Base-by-base conservation (phyloP, 37 sponge, comb jelly and placozoan genomes). In the Ianthella basta region DNA sequence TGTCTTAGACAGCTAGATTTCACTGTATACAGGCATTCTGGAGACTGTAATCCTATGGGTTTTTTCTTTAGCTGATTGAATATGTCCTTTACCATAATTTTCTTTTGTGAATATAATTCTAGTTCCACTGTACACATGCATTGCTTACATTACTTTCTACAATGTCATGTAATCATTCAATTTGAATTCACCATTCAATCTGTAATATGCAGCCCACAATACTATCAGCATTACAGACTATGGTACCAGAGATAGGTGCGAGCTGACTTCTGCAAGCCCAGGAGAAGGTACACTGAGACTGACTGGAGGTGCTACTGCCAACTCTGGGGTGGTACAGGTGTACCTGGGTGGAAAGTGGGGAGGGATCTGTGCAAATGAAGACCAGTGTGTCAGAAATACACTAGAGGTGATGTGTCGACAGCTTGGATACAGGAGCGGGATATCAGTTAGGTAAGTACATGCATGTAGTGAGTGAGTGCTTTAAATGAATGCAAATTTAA, bases 201-300 rank as follows among this genome's bases (percentile, higher is more conserved):
- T 44, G 50, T 44, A 44, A 10, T 44, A 44, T 44, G 50, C 50
- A 44, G 50, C 50, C 50, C 50, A 44, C 8, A 8, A 44, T 8
- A 8, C 50, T n/a, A n/a, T 44, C 50, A 44, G 50, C 50, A 8
- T 44, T 44, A 44, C 6, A 44, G 50, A 44, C 50, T 44, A 44
- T 44, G 50, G 50, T 8, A 44, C 50, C 50, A 44, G 8, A 8
- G 50, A 44, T 44, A 44, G 50, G 8, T 44, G 78, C 40, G 54
- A 75, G 54, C 0, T 40, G 54, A 41, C 50, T 41, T 75, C 78
- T 10, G 40, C 78, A 44, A 44, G 8, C 38, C 78, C 78, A 14
- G 54, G 54, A 23, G 78, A 75, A 24, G 78, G 78, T 10, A n/a
- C 38, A 36, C 78, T 75, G 78, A 36, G 78, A 41, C 78, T 75